These are phyloP conservation scores for Coendou prehensilis DNA, from an alignment of 2,797 vertebrate species.

Conservation along the genomic window DNA sequence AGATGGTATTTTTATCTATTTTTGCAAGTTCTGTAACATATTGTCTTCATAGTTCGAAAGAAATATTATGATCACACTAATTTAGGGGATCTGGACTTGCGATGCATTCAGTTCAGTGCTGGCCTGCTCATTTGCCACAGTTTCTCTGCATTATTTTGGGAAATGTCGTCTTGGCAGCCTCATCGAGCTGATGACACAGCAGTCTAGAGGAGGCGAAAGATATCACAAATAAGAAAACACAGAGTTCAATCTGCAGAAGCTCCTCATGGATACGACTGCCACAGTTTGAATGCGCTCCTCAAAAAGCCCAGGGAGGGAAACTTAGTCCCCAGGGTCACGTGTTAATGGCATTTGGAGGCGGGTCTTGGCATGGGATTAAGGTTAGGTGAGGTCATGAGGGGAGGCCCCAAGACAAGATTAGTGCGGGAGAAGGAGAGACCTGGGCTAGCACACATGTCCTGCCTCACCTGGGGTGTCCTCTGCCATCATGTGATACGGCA, in stretches of 20 bases:
- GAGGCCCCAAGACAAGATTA: too few relatives aligned
- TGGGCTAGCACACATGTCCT: rapidly evolving
- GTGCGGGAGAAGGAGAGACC: background rate
- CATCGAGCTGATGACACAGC: rapidly evolving
- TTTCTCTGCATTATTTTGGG: background rate
- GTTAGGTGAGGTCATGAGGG: background rate
- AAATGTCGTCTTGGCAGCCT: background rate
- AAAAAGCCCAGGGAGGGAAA: background rate
- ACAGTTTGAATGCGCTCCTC: background rate
- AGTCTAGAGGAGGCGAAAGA: background rate
- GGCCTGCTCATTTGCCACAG: too few relatives aligned
- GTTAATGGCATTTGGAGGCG: too few relatives aligned
- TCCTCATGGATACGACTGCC: rapidly evolving
- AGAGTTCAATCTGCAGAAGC: background rate
- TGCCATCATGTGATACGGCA: background rate
- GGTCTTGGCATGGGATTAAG: background rate
- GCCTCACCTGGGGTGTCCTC: background rate
- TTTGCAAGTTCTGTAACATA: background rate
- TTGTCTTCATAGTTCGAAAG: slow-evolving; percentile 7
- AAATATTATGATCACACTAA: background rate
- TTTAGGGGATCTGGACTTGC: background rate
- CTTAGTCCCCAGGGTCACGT: too few relatives aligned
- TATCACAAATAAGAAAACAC: background rate
- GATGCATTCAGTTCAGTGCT: rapidly evolving
- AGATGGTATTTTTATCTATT: background rate